Evolutionary conservation across 2,888 invertebrate genomes (phyloP), one percentile per base, ranked within the genome.

Genomic region (Philereme vetulata): DNA sequence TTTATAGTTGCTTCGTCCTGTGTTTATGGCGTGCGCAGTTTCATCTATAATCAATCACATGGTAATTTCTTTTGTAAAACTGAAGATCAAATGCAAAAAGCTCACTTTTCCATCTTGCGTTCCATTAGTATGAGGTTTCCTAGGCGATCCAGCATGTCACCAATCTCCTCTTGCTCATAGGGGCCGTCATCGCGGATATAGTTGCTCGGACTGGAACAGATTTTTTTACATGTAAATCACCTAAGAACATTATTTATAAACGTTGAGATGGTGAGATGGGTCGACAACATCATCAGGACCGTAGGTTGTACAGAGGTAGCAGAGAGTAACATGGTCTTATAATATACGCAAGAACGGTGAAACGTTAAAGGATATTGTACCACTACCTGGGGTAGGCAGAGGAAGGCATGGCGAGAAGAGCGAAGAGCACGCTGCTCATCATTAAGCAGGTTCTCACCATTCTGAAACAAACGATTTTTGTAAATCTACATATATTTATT

Each of bases 31-130:
- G 21, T 21, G 21, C 21, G 21, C 21, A 21, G 21, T 21, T 21
- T 21, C 2, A 2, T 21, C 21, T 21, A 21, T 21, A 21, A 21
- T 21, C 21, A 21, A 21, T 21, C 21, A 21, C 21, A 21, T 21
- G 21, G 21, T 21, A 2, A 21, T 21, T 21, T 21, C 21, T 21
- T 21, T 21, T 2, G 21, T 21, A 2, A 21, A 21, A 21, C 21
- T 21, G 21, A 21, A 21, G 21, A 21, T 21, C 2, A 21, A 21
- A 21, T 21, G 21, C 21, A 2, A 35, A 45, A 11, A 51, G 8
- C 95, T 94, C 86, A 96, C 97, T 95, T 96, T 86, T 96, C 96
- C 84, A 96, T 93, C 84, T 96, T 96, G 78, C 95, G 94, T 77
- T 96, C 95, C 71, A 95, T 94, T 76, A 96, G 93, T 67, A 96